Percentiles rank a stretch among this genome's conserved stretches.
Evolutionary conservation across 2,888 invertebrate genomes (phyloP).

Genomic region (Agriopis marginaria): DNA sequence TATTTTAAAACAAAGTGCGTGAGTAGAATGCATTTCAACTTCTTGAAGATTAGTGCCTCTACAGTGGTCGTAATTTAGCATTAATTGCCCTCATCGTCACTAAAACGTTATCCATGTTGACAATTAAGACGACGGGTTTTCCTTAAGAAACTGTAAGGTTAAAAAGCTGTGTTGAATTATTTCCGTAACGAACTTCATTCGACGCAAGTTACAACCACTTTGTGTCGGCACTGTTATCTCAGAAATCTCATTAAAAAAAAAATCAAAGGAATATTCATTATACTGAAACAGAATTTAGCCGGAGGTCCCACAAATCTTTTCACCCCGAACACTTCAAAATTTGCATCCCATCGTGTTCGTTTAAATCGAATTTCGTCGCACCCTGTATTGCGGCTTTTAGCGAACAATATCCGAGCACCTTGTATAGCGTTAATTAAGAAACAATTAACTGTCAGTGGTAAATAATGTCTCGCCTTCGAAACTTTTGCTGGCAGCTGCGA

Average conservation of each 20-base stretch:
- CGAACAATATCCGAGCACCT: slow-evolving; percentile 21
- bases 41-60: too few species aligned
- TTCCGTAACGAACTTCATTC: too few species aligned
- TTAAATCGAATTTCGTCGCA: slow-evolving; percentile 20
- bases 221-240: too few species aligned
- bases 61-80: too few species aligned
- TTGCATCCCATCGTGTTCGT: slow-evolving; percentile 19
- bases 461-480: slow-evolving; percentile 46
- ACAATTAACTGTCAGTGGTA: slow-evolving; percentile 50
- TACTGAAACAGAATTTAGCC: background rate
- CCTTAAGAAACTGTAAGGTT: too few species aligned
- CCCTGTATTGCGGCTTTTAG: slow-evolving; percentile 16
- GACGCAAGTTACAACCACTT: too few species aligned
- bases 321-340: slow-evolving; percentile 5
- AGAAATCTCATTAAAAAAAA: background rate
- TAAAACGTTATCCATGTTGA: too few species aligned
- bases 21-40: too few species aligned
- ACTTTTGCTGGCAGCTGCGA: slow-evolving; percentile 41
- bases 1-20: too few species aligned
- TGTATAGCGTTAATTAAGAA: slow-evolving; percentile 49
- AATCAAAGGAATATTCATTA: background rate
- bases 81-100: too few species aligned
- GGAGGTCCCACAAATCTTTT: background rate
- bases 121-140: too few species aligned
- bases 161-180: too few species aligned